These are phyloP conservation scores for Cerastis leucographa DNA, from an alignment of 2,888 invertebrate species.

Conservation along the genomic window DNA sequence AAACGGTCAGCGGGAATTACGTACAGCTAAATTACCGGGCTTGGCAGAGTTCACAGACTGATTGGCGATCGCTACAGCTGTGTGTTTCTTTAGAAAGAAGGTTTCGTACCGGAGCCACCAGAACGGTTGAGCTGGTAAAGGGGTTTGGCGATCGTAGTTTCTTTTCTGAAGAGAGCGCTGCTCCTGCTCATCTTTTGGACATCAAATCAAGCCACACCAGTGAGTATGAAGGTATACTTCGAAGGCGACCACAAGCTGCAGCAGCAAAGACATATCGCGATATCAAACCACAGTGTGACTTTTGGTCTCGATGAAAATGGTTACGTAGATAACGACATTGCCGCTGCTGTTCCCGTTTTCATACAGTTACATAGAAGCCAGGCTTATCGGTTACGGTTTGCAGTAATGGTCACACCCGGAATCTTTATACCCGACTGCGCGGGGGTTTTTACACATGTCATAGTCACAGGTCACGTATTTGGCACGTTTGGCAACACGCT, in stretches of 20 bases:
- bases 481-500: slow-evolving; percentile 1
- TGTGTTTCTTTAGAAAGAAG: neutral
- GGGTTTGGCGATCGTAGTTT: neutral
- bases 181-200: neutral
- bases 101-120: neutral
- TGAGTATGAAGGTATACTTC: neutral
- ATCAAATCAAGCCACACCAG: neutral
- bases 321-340: neutral
- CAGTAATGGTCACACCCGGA: neutral
- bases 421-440: neutral
- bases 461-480: neutral
- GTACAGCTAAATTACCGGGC: slow-evolving; percentile 18
- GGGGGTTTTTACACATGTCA: no score
- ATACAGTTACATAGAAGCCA: neutral
- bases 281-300: neutral
- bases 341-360: neutral
- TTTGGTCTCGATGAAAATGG: neutral
- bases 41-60: slow-evolving; percentile 26
- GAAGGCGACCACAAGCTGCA: neutral
- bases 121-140: neutral
- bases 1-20: slow-evolving; percentile 8
- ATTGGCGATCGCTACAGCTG: neutral
- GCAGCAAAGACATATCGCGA: neutral
- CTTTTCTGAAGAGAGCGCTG: neutral
- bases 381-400: neutral